Base-by-base conservation (phyloP, 2,113 vertebrate genomes). In the Speoplatyrhinus poulsoni region DNA sequence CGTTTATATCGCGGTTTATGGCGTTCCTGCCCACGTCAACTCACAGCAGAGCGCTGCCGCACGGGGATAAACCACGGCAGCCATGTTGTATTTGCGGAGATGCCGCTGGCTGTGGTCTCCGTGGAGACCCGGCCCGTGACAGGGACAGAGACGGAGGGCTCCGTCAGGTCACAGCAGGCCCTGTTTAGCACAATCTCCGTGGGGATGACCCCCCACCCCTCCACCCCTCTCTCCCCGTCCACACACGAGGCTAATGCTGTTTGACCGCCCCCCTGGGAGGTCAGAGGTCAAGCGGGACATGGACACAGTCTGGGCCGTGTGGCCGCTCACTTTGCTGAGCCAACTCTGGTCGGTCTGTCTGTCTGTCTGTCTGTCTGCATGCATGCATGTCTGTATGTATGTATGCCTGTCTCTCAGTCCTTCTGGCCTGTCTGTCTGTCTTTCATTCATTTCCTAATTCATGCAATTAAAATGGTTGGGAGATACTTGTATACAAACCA, bases 321-420 rank as follows among this genome's bases (percentile, higher is more conserved):
- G 65, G 60, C 12, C 41, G 69, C 67, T 62, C 60, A 69, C 46
- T 61, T 67, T 71, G 65, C 58, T 66, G 53, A 69, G 6, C 13
- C 6, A 57, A 65, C 12, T 17, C 2, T 19, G 54, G 19, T 1
- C 19, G n/a, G n/a, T 62, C 19, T 53, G 12, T 16, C 19, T 32
- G 10, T 58, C 56, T 58, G 10, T 9, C 46, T 11, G n/a, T n/a
- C 46, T 8, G 3, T 17, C 3, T 56, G 54, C 10, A 7, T 64
- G 10, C 1, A 12, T 8, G 9, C 9, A n/a, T 15, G 19, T 33
- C 58, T 19, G 19, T 19, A 19, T 19, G 19, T 19, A 19, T 19
- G n/a, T 62, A n/a, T 53, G 12, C 12, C 17, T 32, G 10, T 57
- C 55, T 57, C 9, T 9, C 60, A 4, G n/a, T n/a, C 46, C 12